Evolutionary conservation across 2,888 invertebrate species (phyloP).

Genomic region (Cistogaster globosa): DNA sequence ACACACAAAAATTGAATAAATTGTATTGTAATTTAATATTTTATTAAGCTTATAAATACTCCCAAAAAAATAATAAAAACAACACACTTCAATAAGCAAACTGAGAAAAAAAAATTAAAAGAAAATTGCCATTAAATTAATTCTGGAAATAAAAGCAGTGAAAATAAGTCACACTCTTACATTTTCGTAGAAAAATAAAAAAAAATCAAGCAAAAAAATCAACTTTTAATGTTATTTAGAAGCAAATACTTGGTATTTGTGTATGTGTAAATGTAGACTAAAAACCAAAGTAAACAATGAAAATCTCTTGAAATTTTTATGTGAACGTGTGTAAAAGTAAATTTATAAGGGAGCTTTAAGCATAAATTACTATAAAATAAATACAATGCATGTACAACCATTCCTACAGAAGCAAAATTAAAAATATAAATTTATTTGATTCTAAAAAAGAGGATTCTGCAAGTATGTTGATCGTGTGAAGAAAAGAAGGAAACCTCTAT

Average conservation of each 20-base stretch:
- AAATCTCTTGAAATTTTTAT: slow-evolving; percentile 15
- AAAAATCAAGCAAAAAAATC: not conserved
- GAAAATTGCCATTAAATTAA: slow-evolving; percentile 70
- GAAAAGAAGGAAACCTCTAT: not conserved
- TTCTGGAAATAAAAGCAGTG: slow-evolving; percentile 43
- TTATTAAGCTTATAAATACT: slow-evolving; percentile 73
- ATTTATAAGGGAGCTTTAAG: slow-evolving; percentile 64
- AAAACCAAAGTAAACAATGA: slow-evolving; percentile 34
- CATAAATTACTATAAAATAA: slow-evolving; percentile 65
- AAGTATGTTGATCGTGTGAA: not conserved
- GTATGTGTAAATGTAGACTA: not conserved
- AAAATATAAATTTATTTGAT: slow-evolving; percentile 17
- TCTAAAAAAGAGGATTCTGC: not conserved
- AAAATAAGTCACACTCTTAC: slow-evolving; percentile 14
- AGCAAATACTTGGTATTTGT: not conserved
- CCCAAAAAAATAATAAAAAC: slow-evolving; percentile 43
- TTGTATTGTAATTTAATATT: slow-evolving; percentile 72
- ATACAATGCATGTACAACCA: slow-evolving; percentile 28
- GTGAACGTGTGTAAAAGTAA: slow-evolving; percentile 10
- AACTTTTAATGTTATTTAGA: not conserved
- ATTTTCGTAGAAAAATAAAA: not conserved
- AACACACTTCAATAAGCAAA: slow-evolving; percentile 65
- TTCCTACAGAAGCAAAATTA: slow-evolving; percentile 23
- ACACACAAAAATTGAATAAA: slow-evolving; percentile 48
- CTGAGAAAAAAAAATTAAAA: slow-evolving; percentile 51